These are phyloP conservation scores for Cynocephalus volans DNA, from an alignment of 2,113 vertebrate genomes.

Conservation along the genomic window DNA sequence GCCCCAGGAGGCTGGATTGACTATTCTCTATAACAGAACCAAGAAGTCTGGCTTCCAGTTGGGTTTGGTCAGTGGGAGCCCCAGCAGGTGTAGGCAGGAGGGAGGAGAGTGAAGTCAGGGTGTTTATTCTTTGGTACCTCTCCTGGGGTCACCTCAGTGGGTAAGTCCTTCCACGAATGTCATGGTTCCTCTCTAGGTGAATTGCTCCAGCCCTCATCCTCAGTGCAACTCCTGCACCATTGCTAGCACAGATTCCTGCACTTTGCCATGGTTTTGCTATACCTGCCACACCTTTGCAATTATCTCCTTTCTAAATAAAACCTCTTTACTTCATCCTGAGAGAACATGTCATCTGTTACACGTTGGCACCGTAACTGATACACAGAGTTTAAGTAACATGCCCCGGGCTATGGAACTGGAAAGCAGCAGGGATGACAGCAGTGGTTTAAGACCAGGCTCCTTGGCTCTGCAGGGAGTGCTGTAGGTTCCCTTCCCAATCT, in stretches of 20 bases:
- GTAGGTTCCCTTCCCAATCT: not conserved
- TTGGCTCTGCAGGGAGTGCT: not conserved
- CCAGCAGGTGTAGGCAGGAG: no score
- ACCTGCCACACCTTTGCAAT: not conserved
- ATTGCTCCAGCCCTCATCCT: not conserved
- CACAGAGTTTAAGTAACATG: not conserved
- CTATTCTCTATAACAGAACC: not conserved
- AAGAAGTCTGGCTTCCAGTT: not conserved
- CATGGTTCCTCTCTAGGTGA: not conserved
- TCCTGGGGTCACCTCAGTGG: no score
- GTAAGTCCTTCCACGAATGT: not conserved
- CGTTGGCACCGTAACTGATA: not conserved
- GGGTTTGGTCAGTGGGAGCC: not conserved
- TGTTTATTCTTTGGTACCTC: not conserved
- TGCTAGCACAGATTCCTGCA: no score
- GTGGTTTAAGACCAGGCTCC: not conserved
- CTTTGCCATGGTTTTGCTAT: fast-evolving
- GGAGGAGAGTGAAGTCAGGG: not conserved
- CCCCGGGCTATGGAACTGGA: no score
- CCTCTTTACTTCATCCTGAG: not conserved
- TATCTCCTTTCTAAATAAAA: not conserved
- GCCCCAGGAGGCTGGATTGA: not conserved
- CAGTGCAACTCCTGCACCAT: fast-evolving
- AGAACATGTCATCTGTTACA: not conserved
- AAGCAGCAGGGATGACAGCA: not conserved